Evolutionary conservation across 2,888 invertebrate species (phyloP).

Genomic region (Acronicta leporina): DNA sequence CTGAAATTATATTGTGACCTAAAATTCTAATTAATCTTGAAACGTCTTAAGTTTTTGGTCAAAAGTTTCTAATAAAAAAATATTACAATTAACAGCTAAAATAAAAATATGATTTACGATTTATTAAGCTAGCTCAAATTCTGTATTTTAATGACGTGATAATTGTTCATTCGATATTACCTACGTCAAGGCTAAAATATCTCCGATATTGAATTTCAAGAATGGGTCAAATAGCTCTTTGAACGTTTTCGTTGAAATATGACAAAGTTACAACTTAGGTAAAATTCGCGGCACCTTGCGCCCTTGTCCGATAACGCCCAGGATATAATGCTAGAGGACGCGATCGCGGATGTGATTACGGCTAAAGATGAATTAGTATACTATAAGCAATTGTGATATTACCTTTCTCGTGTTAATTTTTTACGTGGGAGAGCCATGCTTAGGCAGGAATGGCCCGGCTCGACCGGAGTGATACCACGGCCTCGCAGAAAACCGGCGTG

Average conservation of each 20-base stretch:
- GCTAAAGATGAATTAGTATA: no score
- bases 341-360: not conserved
- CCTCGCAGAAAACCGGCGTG: no score
- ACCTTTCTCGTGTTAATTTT: no score
- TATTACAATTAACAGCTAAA: no score
- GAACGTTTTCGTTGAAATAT: conserved; percentile 51
- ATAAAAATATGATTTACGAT: not conserved
- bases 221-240: conserved; percentile 54
- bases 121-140: not conserved
- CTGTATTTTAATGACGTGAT: conserved; percentile 1
- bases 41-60: no score
- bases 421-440: no score
- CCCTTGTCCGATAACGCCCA: conserved; percentile 45
- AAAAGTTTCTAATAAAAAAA: no score
- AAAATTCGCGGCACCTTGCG: conserved; percentile 52
- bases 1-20: not conserved
- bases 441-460: no score
- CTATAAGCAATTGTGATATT: no score
- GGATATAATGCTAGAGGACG: not conserved
- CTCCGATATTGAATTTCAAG: conserved; percentile 30
- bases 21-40: no score
- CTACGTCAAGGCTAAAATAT: conserved; percentile 22
- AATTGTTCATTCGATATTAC: conserved; percentile 10
- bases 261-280: conserved; percentile 54
- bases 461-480: no score